Evolutionary conservation across 1,140 invertebrate species (phyloP), one percentile per base, ranked within the genome.

Genomic region (Zeugodacus cucurbitae): DNA sequence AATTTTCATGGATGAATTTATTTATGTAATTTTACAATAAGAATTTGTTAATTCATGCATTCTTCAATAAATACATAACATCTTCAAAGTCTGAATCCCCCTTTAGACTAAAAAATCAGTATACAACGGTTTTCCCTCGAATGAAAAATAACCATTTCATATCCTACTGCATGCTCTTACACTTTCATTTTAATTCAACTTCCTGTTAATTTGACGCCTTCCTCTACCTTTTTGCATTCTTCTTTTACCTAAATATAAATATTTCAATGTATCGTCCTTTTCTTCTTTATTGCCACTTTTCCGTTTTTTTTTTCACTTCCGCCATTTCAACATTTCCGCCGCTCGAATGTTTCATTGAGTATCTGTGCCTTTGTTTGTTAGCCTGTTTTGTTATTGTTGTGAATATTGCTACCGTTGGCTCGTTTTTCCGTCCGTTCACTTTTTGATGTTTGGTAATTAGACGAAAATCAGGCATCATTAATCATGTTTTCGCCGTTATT

Each of bases 371-470:
- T 29, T 74, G 32, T 74, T 26, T 74, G 26, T 34, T 70, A 14
- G 26, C 10, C 6, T 10, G 4, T 70, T 34, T 34, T 70, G 34
- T 70, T 34, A 70, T 70, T 70, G n/a, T 10, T 62, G n/a, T 14
- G 26, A 62, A n/a, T 48, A 26, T 48, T 37, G 41, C 74, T 29
- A 48, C 22, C 20, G n/a, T 37, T 74, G 67, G 67, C 67, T 22
- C 29, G n/a, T 41, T 41, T 74, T 48, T 44, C 41, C 41, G 41
- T 48, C 41, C 22, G 57, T 67, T 87, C 87, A 29, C 87, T 87
- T 87, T 34, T 54, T 87, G 62, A 87, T 87, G 26, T 87, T 62
- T 67, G 59, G 87, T 48, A 87, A 87, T 87, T 87, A 87, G 87
- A 54, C 37, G 59, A 87, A 87, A 67, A 64, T 87, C 58, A 64